phyloP scores from a whole-genome alignment of 2,888 invertebrate genomes.

The Cheilosia urbana region DNA sequence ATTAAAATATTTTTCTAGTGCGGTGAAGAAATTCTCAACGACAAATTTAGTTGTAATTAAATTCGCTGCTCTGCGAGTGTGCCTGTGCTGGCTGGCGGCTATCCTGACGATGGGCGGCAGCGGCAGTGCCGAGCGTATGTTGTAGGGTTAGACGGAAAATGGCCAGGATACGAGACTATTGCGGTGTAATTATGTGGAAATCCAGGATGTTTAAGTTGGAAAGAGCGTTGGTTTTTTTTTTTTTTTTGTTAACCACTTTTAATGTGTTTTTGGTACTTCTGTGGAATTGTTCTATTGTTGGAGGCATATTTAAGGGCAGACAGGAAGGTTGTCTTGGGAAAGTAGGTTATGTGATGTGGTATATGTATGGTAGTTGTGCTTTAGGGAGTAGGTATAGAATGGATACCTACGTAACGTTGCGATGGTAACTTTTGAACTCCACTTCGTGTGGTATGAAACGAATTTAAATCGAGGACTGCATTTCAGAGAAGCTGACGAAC shows the following conservation, averaged over 20 bases:
- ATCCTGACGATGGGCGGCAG: constrained; percentile 7
- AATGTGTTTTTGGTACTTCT: constrained; percentile 3
- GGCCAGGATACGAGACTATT: constrained; percentile 46
- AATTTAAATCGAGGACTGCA: too few species aligned
- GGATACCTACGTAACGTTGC: too few species aligned
- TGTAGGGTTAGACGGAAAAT: constrained; percentile 26
- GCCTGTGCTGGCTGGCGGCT: constrained; percentile 3
- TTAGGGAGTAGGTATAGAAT: background rate
- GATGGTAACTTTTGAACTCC: too few species aligned
- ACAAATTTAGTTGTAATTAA: constrained; percentile 67
- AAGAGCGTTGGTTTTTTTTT: background rate
- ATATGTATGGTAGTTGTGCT: background rate
- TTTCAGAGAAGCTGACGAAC: too few species aligned
- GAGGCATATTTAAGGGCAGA: constrained; percentile 1
- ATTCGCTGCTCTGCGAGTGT: constrained; percentile 32
- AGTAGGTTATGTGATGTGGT: background rate
- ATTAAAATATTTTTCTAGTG: constrained; percentile 61
- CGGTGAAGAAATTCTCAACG: constrained; percentile 40
- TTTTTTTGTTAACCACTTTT: background rate
- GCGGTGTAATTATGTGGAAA: constrained; percentile 67
- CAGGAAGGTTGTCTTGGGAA: background rate
- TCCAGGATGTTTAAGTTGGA: constrained; percentile 40
- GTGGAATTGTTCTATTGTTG: constrained; percentile 29
- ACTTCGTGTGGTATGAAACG: too few species aligned
- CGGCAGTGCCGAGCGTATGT: background rate